Base-by-base conservation (phyloP, 2,888 invertebrate genomes). In the Drosophila kambysellisi region DNA sequence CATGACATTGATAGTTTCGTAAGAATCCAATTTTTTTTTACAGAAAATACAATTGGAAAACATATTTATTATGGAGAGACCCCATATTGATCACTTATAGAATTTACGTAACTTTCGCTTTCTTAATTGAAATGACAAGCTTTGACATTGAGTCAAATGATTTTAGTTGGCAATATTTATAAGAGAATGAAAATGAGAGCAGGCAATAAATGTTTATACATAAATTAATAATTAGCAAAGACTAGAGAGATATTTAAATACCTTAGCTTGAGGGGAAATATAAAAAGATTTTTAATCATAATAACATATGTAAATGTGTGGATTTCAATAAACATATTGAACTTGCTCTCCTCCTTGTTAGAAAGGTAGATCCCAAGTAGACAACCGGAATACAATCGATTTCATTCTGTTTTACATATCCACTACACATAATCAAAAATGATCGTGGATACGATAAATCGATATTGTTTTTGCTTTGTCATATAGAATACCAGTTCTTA, bases 401-500 rank as follows among this genome's bases (percentile, higher is more conserved):
- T 12, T 54, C 50, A 17, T 29, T 50, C 50, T 50, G 5, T 50
- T 50, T 29, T 50, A 46, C 46, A 46, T 25, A 46, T 25, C 2
- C 46, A 15, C 7, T 6, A 29, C 35, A 37, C 15, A 11, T 32
- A n/a, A 25, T 30, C 20, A n/a, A 12, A 11, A 32, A 30, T 32
- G 0, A 17, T 20, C 25, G n/a, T n/a, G 35, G 12, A 33, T n/a
- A 4, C 12, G 17, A 52, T 57, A 20, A 41, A 43, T 8, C 30
- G 32, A 20, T 66, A 25, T 17, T 32, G 43, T 29, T 46, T 35
- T 50, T 39, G 32, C 12, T 17, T 41, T 61, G 30, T 33, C n/a
- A 25, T 35, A 4, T 9, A 15, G 20, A 64, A 69, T 63, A 59
- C 76, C 58, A 52, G 76, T 76, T 76, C 30, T 30, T n/a, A 52